Evolutionary conservation across 2,888 invertebrate species (phyloP).

Genomic region (Emesis russula): DNA sequence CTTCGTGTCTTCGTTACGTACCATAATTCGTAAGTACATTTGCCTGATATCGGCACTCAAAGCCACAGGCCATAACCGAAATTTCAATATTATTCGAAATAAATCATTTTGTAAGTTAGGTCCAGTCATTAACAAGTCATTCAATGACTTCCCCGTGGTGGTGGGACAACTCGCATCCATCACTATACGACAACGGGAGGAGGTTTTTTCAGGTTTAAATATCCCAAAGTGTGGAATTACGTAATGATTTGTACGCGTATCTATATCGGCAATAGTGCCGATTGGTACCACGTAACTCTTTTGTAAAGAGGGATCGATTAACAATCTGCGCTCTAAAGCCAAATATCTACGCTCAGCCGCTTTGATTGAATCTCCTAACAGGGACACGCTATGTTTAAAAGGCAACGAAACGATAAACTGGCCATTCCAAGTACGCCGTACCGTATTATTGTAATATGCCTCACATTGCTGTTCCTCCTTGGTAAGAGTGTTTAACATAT

Average conservation of each 20-base stretch:
- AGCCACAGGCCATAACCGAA: constrained; percentile 9
- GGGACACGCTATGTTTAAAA: neutral
- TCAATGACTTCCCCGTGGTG: constrained; percentile 12
- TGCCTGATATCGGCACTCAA: constrained; percentile 25
- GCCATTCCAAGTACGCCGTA: neutral
- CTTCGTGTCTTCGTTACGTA: neutral
- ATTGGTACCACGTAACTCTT: constrained; percentile 12
- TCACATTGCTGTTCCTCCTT: constrained; percentile 7
- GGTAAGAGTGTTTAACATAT: neutral
- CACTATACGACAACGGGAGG: neutral
- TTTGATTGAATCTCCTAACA: constrained; percentile 16
- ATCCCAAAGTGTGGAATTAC: constrained; percentile 27
- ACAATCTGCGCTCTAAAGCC: constrained; percentile 37
- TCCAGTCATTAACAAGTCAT: constrained; percentile 25
- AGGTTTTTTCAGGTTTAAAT: neutral
- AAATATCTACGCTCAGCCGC: constrained; percentile 32
- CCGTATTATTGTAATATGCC: neutral
- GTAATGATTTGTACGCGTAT: neutral
- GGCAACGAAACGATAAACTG: neutral
- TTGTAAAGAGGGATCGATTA: constrained; percentile 10
- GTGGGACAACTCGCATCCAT: constrained; percentile 24
- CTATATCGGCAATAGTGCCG: neutral
- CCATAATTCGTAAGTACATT: constrained; percentile 29
- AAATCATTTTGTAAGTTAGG: constrained; percentile 31
- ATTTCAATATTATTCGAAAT: neutral